Percentiles rank a stretch among this genome's conserved stretches.
Conservation (phyloP, 2,888 invertebrate genomes). For the Cheilosia variabilis region DNA sequence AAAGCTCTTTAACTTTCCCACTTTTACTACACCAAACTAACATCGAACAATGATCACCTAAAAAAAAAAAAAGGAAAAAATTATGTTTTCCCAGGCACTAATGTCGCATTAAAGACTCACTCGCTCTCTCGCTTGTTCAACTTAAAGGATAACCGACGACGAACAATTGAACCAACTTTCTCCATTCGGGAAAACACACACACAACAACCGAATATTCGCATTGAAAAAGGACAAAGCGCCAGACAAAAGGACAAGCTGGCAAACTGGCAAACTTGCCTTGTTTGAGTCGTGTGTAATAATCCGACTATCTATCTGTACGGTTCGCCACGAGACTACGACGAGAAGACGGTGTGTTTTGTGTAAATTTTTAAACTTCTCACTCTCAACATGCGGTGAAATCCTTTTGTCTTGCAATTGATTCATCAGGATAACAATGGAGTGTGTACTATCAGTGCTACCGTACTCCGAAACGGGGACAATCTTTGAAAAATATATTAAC, state of each 20-base stretch:
- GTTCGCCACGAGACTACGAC: constrained; percentile 12
- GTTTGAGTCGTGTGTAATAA: constrained; percentile 67
- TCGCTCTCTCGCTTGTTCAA: constrained; percentile 53
- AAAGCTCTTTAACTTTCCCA: constrained; percentile 68
- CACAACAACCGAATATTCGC: constrained; percentile 61
- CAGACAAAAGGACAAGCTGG: constrained; percentile 47
- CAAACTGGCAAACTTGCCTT: constrained; percentile 28
- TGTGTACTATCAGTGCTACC: constrained; percentile 35
- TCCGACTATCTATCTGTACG: constrained; percentile 28
- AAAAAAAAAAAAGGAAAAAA: constrained; percentile 47
- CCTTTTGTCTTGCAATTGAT: constrained; percentile 73
- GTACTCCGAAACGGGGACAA: constrained; percentile 18
- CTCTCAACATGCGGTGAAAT: constrained; percentile 39
- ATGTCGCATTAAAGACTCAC: constrained; percentile 70
- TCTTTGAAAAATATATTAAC: constrained; percentile 66
- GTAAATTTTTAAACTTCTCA: constrained; percentile 35
- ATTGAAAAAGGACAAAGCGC: constrained; percentile 56
- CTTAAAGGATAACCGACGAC: constrained; percentile 62
- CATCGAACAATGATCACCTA: constrained; percentile 71
- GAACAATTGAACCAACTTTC: constrained; percentile 65
- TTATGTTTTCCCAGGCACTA: constrained; percentile 66
- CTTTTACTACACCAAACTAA: constrained; percentile 21
- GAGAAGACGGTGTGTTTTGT: constrained; percentile 32
- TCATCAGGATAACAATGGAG: constrained; percentile 73
- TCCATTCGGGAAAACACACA: constrained; percentile 21